These are phyloP conservation scores for Phenacoccus solenopsis DNA, from an alignment of 1,140 invertebrate genomes.

Conservation along the genomic window DNA sequence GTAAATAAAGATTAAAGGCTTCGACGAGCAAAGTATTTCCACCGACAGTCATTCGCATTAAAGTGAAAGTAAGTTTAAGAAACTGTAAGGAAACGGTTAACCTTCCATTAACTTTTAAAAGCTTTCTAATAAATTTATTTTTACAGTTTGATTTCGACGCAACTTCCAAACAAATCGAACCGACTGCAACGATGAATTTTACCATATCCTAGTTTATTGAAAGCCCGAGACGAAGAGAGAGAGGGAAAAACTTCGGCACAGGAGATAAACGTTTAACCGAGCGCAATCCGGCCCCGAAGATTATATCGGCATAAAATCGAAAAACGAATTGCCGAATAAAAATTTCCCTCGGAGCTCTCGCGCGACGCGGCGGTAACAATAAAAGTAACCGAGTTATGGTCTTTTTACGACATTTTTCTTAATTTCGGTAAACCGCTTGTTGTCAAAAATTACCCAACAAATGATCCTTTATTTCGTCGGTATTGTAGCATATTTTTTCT, in stretches of 20 bases:
- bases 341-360: neutral
- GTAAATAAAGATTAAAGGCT: constrained; percentile 5
- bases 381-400: neutral
- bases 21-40: constrained; percentile 4
- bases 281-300: neutral
- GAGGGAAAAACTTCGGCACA: neutral
- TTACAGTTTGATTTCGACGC: constrained; percentile 8
- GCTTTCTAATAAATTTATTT: constrained; percentile 13
- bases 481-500: too few relatives aligned
- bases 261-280: neutral
- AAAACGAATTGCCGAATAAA: neutral
- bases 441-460: neutral
- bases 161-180: constrained; percentile 8
- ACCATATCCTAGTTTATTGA: neutral
- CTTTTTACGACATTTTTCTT: too few relatives aligned
- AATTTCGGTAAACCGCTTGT: neutral
- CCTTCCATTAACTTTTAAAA: constrained; percentile 17
- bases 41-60: constrained; percentile 9
- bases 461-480: too few relatives aligned
- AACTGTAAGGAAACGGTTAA: constrained; percentile 9
- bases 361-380: neutral
- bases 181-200: neutral
- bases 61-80: constrained; percentile 10
- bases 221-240: too few relatives aligned
- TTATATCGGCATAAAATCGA: neutral